These are phyloP conservation scores for Acanthosoma haemorrhoidale DNA, from an alignment of 2,888 invertebrate genomes.

Conservation along the genomic window DNA sequence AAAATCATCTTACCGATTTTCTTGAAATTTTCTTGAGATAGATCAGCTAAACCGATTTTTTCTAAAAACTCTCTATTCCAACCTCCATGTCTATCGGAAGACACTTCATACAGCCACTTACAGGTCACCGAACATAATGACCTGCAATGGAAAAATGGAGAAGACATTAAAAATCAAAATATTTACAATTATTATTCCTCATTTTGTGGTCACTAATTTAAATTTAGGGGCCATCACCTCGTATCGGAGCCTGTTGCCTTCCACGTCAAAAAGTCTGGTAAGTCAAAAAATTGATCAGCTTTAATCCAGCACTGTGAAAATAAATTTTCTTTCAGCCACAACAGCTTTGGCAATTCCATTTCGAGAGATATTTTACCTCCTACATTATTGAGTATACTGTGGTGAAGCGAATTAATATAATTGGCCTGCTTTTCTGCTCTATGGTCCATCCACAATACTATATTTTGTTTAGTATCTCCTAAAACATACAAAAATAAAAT, in stretches of 20 bases:
- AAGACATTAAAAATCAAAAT: background rate
- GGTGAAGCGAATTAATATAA: slow-evolving; percentile 68
- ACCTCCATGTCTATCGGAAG: slow-evolving; percentile 51
- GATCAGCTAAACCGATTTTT: slow-evolving; percentile 67
- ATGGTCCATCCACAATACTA: slow-evolving; percentile 92
- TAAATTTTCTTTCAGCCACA: slow-evolving; percentile 82
- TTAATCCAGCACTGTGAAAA: slow-evolving; percentile 57
- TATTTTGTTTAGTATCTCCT: slow-evolving; percentile 68
- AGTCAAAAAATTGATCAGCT: slow-evolving; percentile 75
- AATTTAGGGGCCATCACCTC: slow-evolving; percentile 1
- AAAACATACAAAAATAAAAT: too few relatives aligned
- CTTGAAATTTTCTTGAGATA: slow-evolving; percentile 59
- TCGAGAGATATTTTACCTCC: slow-evolving; percentile 92
- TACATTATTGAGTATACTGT: slow-evolving; percentile 73
- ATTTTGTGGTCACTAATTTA: too few relatives aligned
- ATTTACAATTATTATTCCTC: background rate
- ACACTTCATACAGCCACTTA: slow-evolving; percentile 81
- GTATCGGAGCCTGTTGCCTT: slow-evolving; percentile 66
- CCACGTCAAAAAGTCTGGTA: slow-evolving; percentile 92
- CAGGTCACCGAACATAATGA: slow-evolving; percentile 89
- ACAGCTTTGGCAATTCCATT: slow-evolving; percentile 91
- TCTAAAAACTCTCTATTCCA: slow-evolving; percentile 73
- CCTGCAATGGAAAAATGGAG: slow-evolving; percentile 48
- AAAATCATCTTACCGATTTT: slow-evolving; percentile 57
- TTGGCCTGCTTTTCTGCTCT: slow-evolving; percentile 74